phyloP scores from a whole-genome alignment of 1,140 invertebrate genomes.

The Adelges cooleyi region DNA sequence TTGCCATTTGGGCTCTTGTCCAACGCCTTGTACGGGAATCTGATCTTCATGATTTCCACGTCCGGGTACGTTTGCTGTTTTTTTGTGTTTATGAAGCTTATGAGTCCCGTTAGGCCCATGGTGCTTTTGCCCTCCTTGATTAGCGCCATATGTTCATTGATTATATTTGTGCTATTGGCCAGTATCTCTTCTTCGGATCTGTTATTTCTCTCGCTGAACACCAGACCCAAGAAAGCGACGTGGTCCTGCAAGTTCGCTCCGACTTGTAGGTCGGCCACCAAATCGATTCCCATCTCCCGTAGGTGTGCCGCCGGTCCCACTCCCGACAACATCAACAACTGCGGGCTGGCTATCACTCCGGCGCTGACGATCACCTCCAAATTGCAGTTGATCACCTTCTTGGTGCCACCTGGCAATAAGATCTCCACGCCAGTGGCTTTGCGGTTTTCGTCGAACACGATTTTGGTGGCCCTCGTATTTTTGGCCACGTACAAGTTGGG shows the following conservation, averaged over 20 bases:
- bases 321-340: slow-evolving; percentile 61
- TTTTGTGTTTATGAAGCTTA: slow-evolving; percentile 22
- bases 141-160: slow-evolving; percentile 35
- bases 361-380: slow-evolving; percentile 57
- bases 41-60: slow-evolving; percentile 17
- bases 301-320: slow-evolving; percentile 58
- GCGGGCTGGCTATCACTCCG: slow-evolving; percentile 54
- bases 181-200: slow-evolving; percentile 37
- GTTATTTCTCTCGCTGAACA: slow-evolving; percentile 47
- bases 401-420: not conserved
- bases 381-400: slow-evolving; percentile 24
- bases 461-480: not conserved
- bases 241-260: slow-evolving; percentile 73
- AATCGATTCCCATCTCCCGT: slow-evolving; percentile 45
- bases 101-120: slow-evolving; percentile 1
- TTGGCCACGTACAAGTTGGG: slow-evolving; percentile 47
- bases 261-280: slow-evolving; percentile 54
- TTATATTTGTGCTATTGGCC: slow-evolving; percentile 48
- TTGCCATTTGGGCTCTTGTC: not conserved
- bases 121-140: not conserved
- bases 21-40: slow-evolving; percentile 9
- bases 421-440: not conserved
- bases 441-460: not conserved
- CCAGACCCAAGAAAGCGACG: slow-evolving; percentile 51
- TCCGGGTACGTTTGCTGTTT: not conserved